Conservation (phyloP, 2,797 vertebrate species). For the Platalea minor region DNA sequence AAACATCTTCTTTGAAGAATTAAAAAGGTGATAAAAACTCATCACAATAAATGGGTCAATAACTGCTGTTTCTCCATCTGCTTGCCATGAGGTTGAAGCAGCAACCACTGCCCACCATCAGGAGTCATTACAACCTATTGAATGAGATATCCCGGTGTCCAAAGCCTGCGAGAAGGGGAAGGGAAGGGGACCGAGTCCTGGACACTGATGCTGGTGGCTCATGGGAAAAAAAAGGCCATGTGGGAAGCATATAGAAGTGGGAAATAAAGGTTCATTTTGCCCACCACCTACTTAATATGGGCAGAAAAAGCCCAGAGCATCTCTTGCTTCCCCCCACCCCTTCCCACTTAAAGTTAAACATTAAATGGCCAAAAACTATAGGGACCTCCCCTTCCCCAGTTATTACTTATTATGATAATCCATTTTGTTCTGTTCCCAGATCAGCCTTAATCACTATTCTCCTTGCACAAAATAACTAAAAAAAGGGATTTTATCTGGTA, state of each 20-base stretch:
- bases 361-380: neutral
- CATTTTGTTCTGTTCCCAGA: conserved; percentile 3
- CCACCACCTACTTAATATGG: neutral
- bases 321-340: neutral
- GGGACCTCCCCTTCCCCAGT: neutral
- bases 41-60: neutral
- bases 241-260: neutral
- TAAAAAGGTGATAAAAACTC: neutral
- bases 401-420: conserved; percentile 1
- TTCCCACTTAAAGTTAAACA: neutral
- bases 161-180: neutral
- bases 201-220: neutral
- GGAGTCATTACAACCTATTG: neutral
- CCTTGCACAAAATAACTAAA: neutral
- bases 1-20: neutral
- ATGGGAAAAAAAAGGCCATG: neutral
- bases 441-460: conserved; percentile 7
- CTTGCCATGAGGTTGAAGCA: neutral
- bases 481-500: neutral
- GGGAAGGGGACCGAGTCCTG: neutral
- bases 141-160: neutral
- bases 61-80: neutral
- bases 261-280: neutral
- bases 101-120: neutral
- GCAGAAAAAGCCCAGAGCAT: neutral